Conservation (phyloP, 1,140 invertebrate species). For the Steinernema khuongi region DNA sequence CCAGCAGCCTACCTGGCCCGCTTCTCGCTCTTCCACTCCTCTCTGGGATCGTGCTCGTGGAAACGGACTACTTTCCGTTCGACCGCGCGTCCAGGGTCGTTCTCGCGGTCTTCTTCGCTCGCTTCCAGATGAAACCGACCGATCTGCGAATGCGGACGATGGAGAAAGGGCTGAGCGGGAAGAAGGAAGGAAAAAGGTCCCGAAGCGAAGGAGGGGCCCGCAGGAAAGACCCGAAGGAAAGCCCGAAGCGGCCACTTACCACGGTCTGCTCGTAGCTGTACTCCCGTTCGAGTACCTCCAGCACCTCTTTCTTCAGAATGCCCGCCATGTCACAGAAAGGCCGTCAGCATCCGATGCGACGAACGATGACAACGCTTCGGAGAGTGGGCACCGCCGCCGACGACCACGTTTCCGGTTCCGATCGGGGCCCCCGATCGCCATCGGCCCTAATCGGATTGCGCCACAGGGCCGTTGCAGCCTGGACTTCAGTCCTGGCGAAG, state of each 20-base stretch:
- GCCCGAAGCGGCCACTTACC: slow-evolving; percentile 26
- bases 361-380: not conserved
- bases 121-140: slow-evolving; percentile 47
- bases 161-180: slow-evolving; percentile 6
- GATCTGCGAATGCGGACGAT: slow-evolving; percentile 27
- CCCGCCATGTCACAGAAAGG: slow-evolving; percentile 27
- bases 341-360: slow-evolving; percentile 2
- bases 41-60: slow-evolving; percentile 36
- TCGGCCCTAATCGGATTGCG: no score
- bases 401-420: not conserved
- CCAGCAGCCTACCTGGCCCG: no score
- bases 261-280: slow-evolving; percentile 51
- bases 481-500: no score
- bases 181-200: not conserved
- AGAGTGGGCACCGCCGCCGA: not conserved
- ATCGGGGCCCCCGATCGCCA: no score
- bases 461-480: no score
- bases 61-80: slow-evolving; percentile 44
- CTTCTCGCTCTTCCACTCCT: slow-evolving; percentile 40
- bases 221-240: not conserved
- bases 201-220: not conserved
- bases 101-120: slow-evolving; percentile 32
- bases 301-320: slow-evolving; percentile 41
- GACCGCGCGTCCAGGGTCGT: not conserved
- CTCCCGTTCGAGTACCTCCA: slow-evolving; percentile 42